Conservation (phyloP, 2,888 invertebrate species). For the Charanyca ferruginea region DNA sequence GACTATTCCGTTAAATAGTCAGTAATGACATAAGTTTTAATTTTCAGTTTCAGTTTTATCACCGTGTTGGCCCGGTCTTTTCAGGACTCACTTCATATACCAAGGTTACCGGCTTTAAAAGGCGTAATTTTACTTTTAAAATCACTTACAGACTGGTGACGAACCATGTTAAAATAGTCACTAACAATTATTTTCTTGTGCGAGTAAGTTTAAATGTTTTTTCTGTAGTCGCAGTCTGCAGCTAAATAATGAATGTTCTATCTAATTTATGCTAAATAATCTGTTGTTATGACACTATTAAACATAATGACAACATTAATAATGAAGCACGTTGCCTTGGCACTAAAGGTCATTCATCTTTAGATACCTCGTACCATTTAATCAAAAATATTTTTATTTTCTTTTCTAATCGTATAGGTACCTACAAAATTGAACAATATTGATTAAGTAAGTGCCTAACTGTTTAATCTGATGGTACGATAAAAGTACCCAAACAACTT, state of each 20-base stretch:
- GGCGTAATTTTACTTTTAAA: neutral
- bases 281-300: conserved; percentile 35
- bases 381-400: conserved; percentile 12
- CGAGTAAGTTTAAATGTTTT: neutral
- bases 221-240: neutral
- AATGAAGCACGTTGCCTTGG: conserved; percentile 24
- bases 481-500: neutral
- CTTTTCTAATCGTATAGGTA: conserved; percentile 35
- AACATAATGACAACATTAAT: conserved; percentile 32
- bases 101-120: too few species aligned
- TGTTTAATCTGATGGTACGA: conserved; percentile 5
- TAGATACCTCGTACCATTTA: conserved; percentile 8
- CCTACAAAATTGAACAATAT: conserved; percentile 18
- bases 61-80: too few species aligned
- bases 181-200: too few species aligned
- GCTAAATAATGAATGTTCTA: conserved; percentile 12
- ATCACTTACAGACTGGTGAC: neutral
- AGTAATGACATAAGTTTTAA: too few species aligned
- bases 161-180: neutral
- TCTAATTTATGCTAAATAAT: conserved; percentile 33
- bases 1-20: too few species aligned
- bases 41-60: too few species aligned
- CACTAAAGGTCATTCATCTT: conserved; percentile 45
- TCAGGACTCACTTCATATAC: too few species aligned
- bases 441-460: too few species aligned